Conservation (phyloP, 2,113 vertebrate genomes). For the Rhineura floridana region DNA sequence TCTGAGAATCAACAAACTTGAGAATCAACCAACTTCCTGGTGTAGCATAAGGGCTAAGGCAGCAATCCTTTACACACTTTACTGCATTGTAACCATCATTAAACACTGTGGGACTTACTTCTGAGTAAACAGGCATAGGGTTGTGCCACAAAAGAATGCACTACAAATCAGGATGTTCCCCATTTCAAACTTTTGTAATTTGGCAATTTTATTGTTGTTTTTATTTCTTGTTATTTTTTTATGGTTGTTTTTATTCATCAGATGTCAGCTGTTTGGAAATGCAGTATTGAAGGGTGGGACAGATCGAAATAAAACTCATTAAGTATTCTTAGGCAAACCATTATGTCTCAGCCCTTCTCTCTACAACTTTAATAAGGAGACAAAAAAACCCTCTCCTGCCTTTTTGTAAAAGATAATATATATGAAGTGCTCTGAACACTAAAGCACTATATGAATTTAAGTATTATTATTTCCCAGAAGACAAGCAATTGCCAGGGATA, state of each 20-base stretch:
- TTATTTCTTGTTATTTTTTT: neutral
- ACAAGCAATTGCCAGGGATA: conserved; percentile 62
- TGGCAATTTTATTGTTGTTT: neutral
- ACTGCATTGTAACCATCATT: neutral
- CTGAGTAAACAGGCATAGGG: neutral
- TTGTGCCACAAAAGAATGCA: neutral
- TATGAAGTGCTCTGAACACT: neutral
- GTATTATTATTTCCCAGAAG: conserved; percentile 55
- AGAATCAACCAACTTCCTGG: neutral
- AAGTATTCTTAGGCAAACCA: neutral
- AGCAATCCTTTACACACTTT: neutral
- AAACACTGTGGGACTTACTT: neutral
- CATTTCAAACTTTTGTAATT: neutral
- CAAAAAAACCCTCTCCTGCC: neutral
- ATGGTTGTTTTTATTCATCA: neutral
- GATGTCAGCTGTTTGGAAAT: neutral
- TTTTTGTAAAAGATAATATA: conserved; percentile 44
- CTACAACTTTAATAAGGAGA: neutral
- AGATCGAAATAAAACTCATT: neutral
- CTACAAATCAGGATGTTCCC: neutral
- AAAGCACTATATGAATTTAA: neutral
- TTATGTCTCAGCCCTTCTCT: neutral
- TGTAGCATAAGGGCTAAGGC: neutral
- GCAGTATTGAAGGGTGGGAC: neutral
- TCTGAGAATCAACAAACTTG: too few relatives aligned